phyloP scores from a whole-genome alignment of 2,113 vertebrate genomes.

The Calidris pugnax region DNA sequence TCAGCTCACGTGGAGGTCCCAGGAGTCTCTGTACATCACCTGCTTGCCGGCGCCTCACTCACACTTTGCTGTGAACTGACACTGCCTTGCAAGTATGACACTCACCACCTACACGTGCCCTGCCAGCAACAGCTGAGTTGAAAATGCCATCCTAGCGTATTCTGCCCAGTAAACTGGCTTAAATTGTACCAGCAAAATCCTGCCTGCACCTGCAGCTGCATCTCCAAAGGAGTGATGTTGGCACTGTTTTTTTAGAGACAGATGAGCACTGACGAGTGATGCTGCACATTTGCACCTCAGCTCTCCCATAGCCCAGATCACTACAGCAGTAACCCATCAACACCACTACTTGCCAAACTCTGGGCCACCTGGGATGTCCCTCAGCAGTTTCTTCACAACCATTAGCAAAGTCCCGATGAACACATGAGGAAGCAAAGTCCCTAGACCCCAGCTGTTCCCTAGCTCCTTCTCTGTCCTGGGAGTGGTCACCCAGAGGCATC shows the following conservation, averaged over 20 bases:
- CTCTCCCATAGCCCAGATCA: neutral
- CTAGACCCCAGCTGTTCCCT: neutral
- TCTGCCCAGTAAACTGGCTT: neutral
- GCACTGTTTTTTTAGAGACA: neutral
- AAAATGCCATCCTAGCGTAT: neutral
- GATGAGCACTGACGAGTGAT: neutral
- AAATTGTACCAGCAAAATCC: neutral
- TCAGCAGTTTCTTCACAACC: neutral
- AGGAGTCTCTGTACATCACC: neutral
- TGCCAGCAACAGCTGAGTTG: neutral
- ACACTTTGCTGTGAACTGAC: neutral
- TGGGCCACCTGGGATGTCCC: neutral
- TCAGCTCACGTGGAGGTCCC: neutral
- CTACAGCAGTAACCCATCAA: neutral
- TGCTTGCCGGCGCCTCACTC: neutral
- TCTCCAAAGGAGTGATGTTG: neutral
- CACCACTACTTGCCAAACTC: neutral
- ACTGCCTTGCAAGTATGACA: neutral
- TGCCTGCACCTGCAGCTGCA: neutral
- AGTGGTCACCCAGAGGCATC: neutral
- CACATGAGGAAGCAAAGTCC: neutral
- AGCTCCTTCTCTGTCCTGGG: neutral
- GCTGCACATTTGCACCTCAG: fast-evolving
- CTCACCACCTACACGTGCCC: neutral
- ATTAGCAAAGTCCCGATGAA: neutral